Base-by-base conservation (phyloP, 2,888 invertebrate genomes). In the Vannuccia rotundouncinata region DNA sequence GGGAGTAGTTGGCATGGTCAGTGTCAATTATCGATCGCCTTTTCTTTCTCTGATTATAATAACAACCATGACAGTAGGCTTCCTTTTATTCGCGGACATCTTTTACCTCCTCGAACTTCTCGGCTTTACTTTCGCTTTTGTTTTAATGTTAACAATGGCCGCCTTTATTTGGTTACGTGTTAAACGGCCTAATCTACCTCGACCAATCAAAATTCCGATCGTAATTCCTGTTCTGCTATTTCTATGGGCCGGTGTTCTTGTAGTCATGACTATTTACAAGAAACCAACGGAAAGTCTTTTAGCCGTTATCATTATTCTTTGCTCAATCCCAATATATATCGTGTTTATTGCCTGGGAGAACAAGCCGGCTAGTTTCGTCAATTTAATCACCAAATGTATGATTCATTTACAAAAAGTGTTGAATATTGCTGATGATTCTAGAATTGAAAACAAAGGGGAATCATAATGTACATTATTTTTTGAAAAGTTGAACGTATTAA, bases 31-130 rank as follows among this genome's bases (percentile, higher is more conserved):
- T 17, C 83, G 87, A 59, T 89, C 89, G 5, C 89, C 89, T 2
- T 84, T 88, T 75, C 87, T 89, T 2, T 88, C 88, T 2, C 85
- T 89, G 13, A 82, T 88, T 22, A 83, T 88, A 93, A 92, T 93
- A 2, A 66, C 66, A 88, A 86, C 92, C 83, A 89, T 94, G 79
- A 94, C 94, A 0, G 89, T 95, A 81, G 85, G 93, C 79, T 94
- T 94, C 93, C 88, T 95, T 83, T 91, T 92, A 81, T 92, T 93
- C 1, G 92, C 92, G 85, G 92, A 94, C 88, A 91, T 95, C 79
- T 92, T 92, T 84, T 91, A 92, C 29, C 90, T 95, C 76, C 94
- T 95, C 84, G 94, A 94, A 0, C 95, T 94, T 86, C 92, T 93
- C 85, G 93, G 93, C 76, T 93, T 95, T 84, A 94, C 94, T 73